Conservation (phyloP, 1,140 invertebrate species). For the Spodoptera frugiperda region DNA sequence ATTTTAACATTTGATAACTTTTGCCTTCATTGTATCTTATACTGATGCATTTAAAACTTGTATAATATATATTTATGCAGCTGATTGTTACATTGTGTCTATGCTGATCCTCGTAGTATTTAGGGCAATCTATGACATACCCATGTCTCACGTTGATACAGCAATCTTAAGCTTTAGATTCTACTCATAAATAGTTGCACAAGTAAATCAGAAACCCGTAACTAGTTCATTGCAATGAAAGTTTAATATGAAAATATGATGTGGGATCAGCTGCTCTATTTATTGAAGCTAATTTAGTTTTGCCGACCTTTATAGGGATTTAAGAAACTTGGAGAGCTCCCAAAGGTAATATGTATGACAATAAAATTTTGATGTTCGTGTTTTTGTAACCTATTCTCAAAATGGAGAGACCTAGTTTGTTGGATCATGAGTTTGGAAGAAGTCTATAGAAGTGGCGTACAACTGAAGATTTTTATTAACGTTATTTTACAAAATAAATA, state of each 20-base stretch:
- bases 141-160: no score
- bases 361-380: slow-evolving; percentile 39
- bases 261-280: slow-evolving; percentile 25
- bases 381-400: slow-evolving; percentile 33
- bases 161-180: no score
- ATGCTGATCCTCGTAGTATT: no score
- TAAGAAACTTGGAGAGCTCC: slow-evolving; percentile 15
- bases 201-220: background rate
- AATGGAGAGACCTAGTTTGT: background rate
- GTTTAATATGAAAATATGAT: slow-evolving; percentile 25
- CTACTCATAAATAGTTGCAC: background rate
- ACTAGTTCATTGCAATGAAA: slow-evolving; percentile 9
- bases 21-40: no score
- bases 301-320: slow-evolving; percentile 44
- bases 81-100: no score
- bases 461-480: background rate
- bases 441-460: background rate
- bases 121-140: no score
- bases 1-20: no score
- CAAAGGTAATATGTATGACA: slow-evolving; percentile 24
- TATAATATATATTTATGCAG: no score
- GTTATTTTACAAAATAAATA: no score
- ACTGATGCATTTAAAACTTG: no score
- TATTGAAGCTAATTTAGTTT: slow-evolving; percentile 35
- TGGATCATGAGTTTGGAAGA: background rate